phyloP scores from a whole-genome alignment of 1,140 invertebrate genomes.

The Idris sp. region DNA sequence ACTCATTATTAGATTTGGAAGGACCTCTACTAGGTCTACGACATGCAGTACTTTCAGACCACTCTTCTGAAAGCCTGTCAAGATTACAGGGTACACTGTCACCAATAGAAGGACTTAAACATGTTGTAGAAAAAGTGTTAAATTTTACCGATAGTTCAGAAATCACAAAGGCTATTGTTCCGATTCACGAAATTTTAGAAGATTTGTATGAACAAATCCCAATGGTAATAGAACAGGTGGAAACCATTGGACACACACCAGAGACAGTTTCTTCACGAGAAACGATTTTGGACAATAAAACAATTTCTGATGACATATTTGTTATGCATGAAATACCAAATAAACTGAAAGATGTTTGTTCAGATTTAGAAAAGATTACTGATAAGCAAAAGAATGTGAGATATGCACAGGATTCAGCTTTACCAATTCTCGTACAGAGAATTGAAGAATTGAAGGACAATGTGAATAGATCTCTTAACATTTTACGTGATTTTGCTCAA shows the following conservation, averaged over 20 bases:
- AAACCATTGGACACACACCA: constrained; percentile 12
- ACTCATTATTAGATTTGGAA: constrained; percentile 66
- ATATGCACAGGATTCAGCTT: constrained; percentile 7
- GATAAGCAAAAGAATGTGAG: constrained; percentile 52
- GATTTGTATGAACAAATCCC: constrained; percentile 66
- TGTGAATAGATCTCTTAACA: constrained; percentile 58
- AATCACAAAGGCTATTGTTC: constrained; percentile 36
- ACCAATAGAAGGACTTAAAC: constrained; percentile 65
- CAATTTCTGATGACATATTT: constrained; percentile 25
- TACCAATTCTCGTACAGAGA: constrained; percentile 51
- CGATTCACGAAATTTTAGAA: constrained; percentile 62
- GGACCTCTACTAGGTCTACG: constrained; percentile 67
- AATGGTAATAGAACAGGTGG: constrained; percentile 44
- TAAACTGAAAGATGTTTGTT: constrained; percentile 65
- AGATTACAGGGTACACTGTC: constrained; percentile 59
- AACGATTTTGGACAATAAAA: constrained; percentile 31
- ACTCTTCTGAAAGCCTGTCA: constrained; percentile 51
- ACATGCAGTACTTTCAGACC: constrained; percentile 51
- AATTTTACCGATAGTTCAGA: constrained; percentile 49
- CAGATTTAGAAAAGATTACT: constrained; percentile 64
- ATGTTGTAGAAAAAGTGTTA: constrained; percentile 58
- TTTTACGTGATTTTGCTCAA: constrained; percentile 53
- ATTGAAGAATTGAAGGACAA: constrained; percentile 65
- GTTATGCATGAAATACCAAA: constrained; percentile 58
- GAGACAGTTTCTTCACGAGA: constrained; percentile 29